Evolutionary conservation across 2,797 vertebrate genomes (phyloP).

Genomic region (Enteromius argenteus): DNA sequence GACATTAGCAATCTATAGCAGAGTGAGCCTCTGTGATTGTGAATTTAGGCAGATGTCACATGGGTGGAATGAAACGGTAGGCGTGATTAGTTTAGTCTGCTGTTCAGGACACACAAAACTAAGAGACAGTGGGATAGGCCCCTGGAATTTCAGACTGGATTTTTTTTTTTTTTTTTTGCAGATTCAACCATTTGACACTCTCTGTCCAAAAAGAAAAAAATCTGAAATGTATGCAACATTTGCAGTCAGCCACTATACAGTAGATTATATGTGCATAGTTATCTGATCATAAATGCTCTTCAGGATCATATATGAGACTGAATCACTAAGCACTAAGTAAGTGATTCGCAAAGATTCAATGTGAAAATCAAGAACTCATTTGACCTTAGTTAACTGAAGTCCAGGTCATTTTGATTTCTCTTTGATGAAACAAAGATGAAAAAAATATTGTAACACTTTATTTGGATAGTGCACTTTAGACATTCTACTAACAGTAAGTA

Average conservation of each 20-base stretch:
- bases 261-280: background rate
- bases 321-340: background rate
- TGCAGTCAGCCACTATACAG: background rate
- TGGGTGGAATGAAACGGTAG: background rate
- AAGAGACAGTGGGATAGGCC: slow-evolving; percentile 13
- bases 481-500: too few species aligned
- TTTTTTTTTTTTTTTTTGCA: slow-evolving; percentile 13
- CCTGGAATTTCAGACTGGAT: slow-evolving; percentile 33
- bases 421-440: background rate
- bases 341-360: background rate
- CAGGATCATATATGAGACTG: background rate
- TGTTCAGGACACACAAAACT: slow-evolving; percentile 16
- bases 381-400: background rate
- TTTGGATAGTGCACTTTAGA: too few species aligned
- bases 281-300: background rate
- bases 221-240: background rate
- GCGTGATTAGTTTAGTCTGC: slow-evolving; percentile 49
- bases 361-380: background rate
- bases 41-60: background rate
- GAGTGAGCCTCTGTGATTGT: slow-evolving; percentile 49
- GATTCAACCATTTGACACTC: slow-evolving; percentile 38
- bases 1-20: slow-evolving; percentile 78
- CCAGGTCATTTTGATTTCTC: background rate
- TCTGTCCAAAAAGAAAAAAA: slow-evolving; percentile 3
- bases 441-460: background rate